Percentiles rank a stretch among this genome's conserved stretches.
These are phyloP conservation scores for Octopus sinensis DNA, from an alignment of 1,140 invertebrate species.

Conservation along the genomic window DNA sequence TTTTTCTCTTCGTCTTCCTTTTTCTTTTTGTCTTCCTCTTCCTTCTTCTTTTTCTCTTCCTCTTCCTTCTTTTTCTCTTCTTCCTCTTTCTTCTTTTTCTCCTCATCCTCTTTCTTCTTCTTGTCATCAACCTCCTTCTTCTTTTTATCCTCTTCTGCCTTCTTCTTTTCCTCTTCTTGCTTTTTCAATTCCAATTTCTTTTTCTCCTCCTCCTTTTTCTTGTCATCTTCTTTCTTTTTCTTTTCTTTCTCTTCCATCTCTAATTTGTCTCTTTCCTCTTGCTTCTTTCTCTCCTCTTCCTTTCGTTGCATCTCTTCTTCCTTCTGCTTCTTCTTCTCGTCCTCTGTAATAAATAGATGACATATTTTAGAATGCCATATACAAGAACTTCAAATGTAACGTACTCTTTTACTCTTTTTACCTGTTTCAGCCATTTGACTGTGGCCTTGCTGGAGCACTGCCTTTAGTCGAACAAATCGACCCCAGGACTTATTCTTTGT, in stretches of 20 bases:
- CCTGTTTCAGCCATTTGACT: too few species aligned
- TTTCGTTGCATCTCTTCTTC: slow-evolving; percentile 22
- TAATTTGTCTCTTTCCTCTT: slow-evolving; percentile 21
- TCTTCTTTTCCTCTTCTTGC: slow-evolving; percentile 20
- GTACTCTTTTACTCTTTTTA: too few species aligned
- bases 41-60: slow-evolving; percentile 9
- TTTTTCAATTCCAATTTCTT: slow-evolving; percentile 18
- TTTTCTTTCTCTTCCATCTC: slow-evolving; percentile 21
- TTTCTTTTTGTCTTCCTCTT: slow-evolving; percentile 21
- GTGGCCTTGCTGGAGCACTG: too few species aligned
- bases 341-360: too few species aligned
- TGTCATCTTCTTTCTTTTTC: slow-evolving; percentile 19
- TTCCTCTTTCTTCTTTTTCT: slow-evolving; percentile 20
- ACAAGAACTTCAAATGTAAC: too few species aligned
- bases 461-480: too few species aligned
- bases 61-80: slow-evolving; percentile 10
- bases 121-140: slow-evolving; percentile 20
- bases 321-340: slow-evolving; percentile 20
- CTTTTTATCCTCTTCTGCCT: slow-evolving; percentile 21
- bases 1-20: slow-evolving; percentile 6
- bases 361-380: too few species aligned
- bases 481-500: too few species aligned
- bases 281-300: slow-evolving; percentile 21
- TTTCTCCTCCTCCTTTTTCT: slow-evolving; percentile 21
- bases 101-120: slow-evolving; percentile 25